A percentile compares a stretch with the other conserved stretches of the same genome.
Conservation (phyloP, 2,888 invertebrate genomes). For the Alloplasta piceator region DNA sequence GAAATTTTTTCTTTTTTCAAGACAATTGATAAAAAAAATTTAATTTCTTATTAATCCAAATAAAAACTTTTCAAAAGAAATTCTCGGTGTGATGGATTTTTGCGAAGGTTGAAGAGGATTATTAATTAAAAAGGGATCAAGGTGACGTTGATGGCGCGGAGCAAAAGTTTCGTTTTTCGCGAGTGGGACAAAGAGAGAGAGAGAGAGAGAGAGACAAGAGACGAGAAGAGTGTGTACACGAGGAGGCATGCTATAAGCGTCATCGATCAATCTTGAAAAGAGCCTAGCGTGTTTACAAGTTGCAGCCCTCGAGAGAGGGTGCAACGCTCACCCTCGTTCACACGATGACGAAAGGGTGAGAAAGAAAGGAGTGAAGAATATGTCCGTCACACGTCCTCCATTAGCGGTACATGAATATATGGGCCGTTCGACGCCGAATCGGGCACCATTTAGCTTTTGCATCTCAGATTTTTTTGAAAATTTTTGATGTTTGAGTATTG, state of each 20-base stretch:
- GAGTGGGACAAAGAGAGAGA: background rate
- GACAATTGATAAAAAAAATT: no score
- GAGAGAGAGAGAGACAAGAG: background rate
- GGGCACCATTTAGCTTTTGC: no score
- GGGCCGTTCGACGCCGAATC: no score
- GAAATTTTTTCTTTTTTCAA: no score
- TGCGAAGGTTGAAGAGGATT: slow-evolving; percentile 46
- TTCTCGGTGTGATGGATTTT: no score
- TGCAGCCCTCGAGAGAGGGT: slow-evolving; percentile 35
- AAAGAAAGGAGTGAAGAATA: background rate
- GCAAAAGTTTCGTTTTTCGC: slow-evolving; percentile 27
- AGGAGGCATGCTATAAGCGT: slow-evolving; percentile 45
- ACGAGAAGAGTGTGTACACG: slow-evolving; percentile 45
- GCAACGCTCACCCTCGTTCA: no score
- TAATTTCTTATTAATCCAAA: no score
- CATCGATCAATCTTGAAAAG: slow-evolving; percentile 62
- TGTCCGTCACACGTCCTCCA: slow-evolving; percentile 22
- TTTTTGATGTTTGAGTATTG: no score
- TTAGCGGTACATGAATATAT: background rate
- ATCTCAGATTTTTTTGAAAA: no score
- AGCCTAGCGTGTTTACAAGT: slow-evolving; percentile 61
- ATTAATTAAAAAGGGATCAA: slow-evolving; percentile 64
- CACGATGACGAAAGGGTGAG: slow-evolving; percentile 27
- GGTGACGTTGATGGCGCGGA: slow-evolving; percentile 32
- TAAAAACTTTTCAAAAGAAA: no score